Conservation (phyloP, 2,797 vertebrate genomes). For the Melanogrammus aeglefinus region DNA sequence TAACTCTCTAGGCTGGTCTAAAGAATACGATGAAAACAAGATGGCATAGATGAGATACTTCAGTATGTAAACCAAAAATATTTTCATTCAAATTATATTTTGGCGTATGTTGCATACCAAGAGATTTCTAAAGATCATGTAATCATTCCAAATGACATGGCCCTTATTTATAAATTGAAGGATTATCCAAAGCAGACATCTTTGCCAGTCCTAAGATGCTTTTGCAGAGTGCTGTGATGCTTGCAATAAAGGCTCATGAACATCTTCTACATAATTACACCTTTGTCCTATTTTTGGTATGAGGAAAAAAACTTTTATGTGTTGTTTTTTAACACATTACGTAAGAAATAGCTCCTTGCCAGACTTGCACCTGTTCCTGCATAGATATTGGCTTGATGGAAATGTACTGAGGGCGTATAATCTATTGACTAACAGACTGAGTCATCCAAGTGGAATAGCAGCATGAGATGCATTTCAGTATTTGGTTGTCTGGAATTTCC, state of each 20-base stretch:
- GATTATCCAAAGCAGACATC: not conserved
- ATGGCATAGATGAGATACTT: not conserved
- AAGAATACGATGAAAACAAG: not conserved
- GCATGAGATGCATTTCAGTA: not conserved
- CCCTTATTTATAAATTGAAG: not conserved
- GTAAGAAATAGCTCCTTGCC: not conserved
- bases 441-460: not conserved
- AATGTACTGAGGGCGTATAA: not conserved
- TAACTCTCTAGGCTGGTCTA: constrained; percentile 25
- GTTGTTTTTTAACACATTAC: not conserved
- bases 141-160: not conserved
- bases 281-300: not conserved
- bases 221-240: not conserved
- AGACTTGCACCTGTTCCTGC: not conserved
- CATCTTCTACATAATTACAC: not conserved
- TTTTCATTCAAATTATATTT: not conserved
- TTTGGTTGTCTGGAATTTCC: not conserved
- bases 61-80: too few relatives aligned
- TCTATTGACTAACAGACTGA: not conserved
- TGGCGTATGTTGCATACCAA: not conserved
- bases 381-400: not conserved
- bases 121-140: not conserved
- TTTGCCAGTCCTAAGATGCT: not conserved
- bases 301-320: not conserved
- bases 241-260: not conserved